Evolutionary conservation across 2,113 vertebrate species (phyloP), one percentile per base, ranked within the genome.

Genomic region (Reinhardtius hippoglossoides): DNA sequence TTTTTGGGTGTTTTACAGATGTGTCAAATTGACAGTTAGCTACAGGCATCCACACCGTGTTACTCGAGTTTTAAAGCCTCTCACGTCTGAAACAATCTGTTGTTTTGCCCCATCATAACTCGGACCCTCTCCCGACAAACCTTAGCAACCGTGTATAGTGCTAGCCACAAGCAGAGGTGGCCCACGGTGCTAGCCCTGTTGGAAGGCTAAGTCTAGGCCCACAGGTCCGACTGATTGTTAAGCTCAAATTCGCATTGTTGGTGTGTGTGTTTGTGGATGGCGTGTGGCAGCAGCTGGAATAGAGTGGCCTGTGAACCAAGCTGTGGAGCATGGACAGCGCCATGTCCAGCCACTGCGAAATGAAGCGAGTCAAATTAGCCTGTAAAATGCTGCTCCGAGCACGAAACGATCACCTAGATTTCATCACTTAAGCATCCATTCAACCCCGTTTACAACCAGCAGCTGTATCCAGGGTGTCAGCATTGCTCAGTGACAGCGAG

Each of bases 241-340:
- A 84, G 63, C 58, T 84, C 69, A 85, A 84, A 80, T 87, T 88
- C 86, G 80, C 74, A 82, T 90, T 89, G 87, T 89, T 86, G 76
- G 74, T 73, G 15, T 69, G 66, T 71, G 12, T 44, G 48, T 66
- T 58, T 73, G 78, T 66, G n/a, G 72, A 82, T 81, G 84, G 80
- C 79, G 67, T 77, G 21, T 63, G 12, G 16, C 81, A 89, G 82
- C 87, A 85, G 78, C 84, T 86, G 86, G 80, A 91, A 83, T 75
- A 82, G 16, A 50, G 78, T 85, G 84, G 87, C 85, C 88, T 84
- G 71, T 52, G 42, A 81, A 56, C 48, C 5, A 68, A 81, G 60
- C 62, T 63, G 78, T 56, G 83, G 40, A 82, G 72, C 82, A 85
- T 78, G 76, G 74, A 76, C 77, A 85, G 71, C 83, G 80, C 76